Conservation (phyloP, 2,888 invertebrate species). For the Drosophila mayaguana region DNA sequence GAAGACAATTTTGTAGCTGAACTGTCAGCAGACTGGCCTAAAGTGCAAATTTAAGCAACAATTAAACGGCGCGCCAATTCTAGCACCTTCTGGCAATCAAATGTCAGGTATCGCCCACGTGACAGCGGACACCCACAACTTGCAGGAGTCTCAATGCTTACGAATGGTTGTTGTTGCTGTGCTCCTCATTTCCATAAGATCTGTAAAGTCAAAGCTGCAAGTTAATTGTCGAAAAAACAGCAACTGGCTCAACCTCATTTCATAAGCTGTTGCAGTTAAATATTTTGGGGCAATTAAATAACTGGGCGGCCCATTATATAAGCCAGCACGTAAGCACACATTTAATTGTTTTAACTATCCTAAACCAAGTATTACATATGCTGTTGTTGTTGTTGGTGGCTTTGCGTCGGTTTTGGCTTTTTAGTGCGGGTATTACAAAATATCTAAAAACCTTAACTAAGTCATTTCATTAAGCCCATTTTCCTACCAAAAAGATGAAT, state of each 20-base stretch:
- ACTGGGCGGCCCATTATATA: slow-evolving; percentile 63
- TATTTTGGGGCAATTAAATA: slow-evolving; percentile 66
- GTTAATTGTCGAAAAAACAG: slow-evolving; percentile 55
- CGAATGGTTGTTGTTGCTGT: slow-evolving; percentile 1
- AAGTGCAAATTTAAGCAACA: slow-evolving; percentile 61
- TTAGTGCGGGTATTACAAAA: slow-evolving; percentile 41
- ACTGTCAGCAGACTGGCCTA: slow-evolving; percentile 32
- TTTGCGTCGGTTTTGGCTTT: background rate
- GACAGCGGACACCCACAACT: slow-evolving; percentile 26
- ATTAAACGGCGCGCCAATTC: slow-evolving; percentile 63
- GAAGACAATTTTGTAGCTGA: slow-evolving; percentile 22
- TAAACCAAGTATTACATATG: slow-evolving; percentile 48
- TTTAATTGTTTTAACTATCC: slow-evolving; percentile 73
- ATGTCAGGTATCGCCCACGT: slow-evolving; percentile 66
- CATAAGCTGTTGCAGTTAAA: slow-evolving; percentile 72
- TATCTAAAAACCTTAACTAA: slow-evolving; percentile 42
- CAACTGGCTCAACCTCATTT: slow-evolving; percentile 65
- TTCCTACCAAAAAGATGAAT: slow-evolving; percentile 48
- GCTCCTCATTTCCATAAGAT: slow-evolving; percentile 64
- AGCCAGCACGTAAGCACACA: slow-evolving; percentile 57
- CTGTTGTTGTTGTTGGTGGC: slow-evolving; percentile 5
- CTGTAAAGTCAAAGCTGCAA: slow-evolving; percentile 44
- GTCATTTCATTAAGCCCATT: slow-evolving; percentile 57
- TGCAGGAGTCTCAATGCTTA: slow-evolving; percentile 14
- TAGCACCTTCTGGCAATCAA: slow-evolving; percentile 58